A percentile compares a stretch with the other conserved stretches of the same genome.
Conservation (phyloP, 2,888 invertebrate genomes). For the Stratiomys singularior region DNA sequence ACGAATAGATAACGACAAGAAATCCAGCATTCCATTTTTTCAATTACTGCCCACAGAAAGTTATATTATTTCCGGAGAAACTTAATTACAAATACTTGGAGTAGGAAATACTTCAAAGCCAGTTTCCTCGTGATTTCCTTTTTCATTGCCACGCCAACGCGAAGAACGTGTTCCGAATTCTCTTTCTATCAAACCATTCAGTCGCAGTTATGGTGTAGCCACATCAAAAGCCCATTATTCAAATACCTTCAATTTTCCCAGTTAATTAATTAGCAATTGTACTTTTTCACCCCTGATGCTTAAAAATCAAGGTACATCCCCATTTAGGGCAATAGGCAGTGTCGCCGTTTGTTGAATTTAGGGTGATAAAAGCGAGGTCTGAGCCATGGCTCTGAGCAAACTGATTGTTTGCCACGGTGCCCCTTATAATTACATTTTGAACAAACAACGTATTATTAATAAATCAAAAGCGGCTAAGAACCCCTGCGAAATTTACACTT, state of each 20-base stretch:
- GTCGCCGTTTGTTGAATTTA: not conserved
- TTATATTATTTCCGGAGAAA: constrained; percentile 4
- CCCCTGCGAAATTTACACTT: constrained; percentile 33
- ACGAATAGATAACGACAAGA: not conserved
- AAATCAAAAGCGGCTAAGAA: constrained; percentile 50
- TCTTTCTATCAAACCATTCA: not conserved
- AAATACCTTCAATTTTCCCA: constrained; percentile 35
- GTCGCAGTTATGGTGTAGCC: not conserved
- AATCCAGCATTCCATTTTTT: not conserved
- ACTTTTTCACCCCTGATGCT: constrained; percentile 13
- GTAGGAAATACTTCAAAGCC: not conserved
- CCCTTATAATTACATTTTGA: constrained; percentile 49
- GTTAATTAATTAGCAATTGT: constrained; percentile 43
- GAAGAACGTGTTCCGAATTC: not conserved
- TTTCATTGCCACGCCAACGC: not conserved
- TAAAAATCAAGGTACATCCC: not conserved
- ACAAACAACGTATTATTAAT: constrained; percentile 50
- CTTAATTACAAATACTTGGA: not conserved
- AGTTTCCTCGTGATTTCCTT: not conserved
- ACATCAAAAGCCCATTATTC: constrained; percentile 38
- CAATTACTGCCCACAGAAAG: not conserved
- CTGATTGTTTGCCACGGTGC: constrained; percentile 1
- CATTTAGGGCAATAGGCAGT: not conserved
- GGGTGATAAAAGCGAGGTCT: not conserved
- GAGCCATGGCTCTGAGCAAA: not conserved